Conservation (phyloP, 1,140 invertebrate species). For the Psix sp. region DNA sequence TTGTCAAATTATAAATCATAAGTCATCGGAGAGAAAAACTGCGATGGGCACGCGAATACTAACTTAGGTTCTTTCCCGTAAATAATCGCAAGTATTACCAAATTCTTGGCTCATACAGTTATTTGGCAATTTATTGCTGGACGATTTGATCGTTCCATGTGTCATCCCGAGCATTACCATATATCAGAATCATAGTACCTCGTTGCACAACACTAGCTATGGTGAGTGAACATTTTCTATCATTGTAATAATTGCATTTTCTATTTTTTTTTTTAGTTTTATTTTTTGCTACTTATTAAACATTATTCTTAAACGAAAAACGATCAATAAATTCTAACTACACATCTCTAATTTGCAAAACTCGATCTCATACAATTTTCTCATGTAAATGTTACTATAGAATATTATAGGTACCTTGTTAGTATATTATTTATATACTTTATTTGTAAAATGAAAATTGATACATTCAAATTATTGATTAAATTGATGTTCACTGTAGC, state of each 20-base stretch:
- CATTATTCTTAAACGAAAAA: too few species aligned
- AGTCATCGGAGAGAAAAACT: conserved; percentile 41
- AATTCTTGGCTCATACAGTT: conserved; percentile 65
- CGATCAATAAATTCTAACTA: too few species aligned
- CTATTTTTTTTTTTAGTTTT: too few species aligned
- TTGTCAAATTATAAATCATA: conserved; percentile 58
- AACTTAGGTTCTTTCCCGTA: conserved; percentile 62
- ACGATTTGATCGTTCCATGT: conserved; percentile 69
- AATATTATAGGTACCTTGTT: too few species aligned
- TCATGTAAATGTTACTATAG: too few species aligned
- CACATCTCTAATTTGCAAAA: too few species aligned
- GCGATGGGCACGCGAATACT: conserved; percentile 46
- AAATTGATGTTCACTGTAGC: too few species aligned
- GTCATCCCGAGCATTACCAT: conserved; percentile 68
- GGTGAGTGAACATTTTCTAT: conserved; percentile 57
- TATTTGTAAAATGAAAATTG: too few species aligned
- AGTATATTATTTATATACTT: too few species aligned
- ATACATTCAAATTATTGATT: too few species aligned
- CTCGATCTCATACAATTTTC: too few species aligned
- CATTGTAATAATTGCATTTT: conserved; percentile 31
- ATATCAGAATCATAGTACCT: conserved; percentile 59
- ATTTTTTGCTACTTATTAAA: too few species aligned
- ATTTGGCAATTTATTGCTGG: conserved; percentile 66
- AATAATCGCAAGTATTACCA: conserved; percentile 62
- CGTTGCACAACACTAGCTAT: conserved; percentile 31